Base-by-base conservation (phyloP, 2,888 invertebrate species). In the Shargacucullia verbasci region DNA sequence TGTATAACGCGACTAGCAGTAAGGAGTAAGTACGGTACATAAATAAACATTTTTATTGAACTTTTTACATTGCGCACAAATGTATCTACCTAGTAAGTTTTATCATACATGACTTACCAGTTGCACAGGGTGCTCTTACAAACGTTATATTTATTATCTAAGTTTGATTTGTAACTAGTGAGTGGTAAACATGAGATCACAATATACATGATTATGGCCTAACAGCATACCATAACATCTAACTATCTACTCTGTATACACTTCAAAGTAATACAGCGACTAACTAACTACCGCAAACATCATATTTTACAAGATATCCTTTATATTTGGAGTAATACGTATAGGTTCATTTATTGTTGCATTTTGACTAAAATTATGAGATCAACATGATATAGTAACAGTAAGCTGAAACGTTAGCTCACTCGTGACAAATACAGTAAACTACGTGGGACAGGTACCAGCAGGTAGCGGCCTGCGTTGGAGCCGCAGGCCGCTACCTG, bases 211-310 rank as follows among this genome's bases (percentile, higher is more conserved):
- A 35, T 25, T 68, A 45, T 58, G 56, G 31, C 48, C 70, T 65
- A 70, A 64, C 59, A 73, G 70, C 67, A 31, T 52, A 70, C 70
- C 76, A 64, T 52, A 70, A 73, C 76, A 64, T 44, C 76, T 70
- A 73, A 49, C 70, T 70, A 73, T 47, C 70, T 68, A 72, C 73
- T 62, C 38, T 56, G 57, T 58, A 56, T 69, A 72, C 59, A 56
- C 46, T 34, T 46, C 29, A 47, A 53, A 55, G 38, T 58, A 72
- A 60, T 48, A 50, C 27, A 27, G 57, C 40, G 54, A 34, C 35
- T 46, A 45, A 34, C 35, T 46, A 45, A 49, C 54, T 69, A 61
- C 55, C 8, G 41, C 56, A 49, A 58, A 60, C 41, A 33, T 63
- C 13, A 47, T 56, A 41, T 20, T 37, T 54, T 44, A 60, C 35